Evolutionary conservation across 2,113 vertebrate genomes (phyloP).

Genomic region (Gila orcuttii): DNA sequence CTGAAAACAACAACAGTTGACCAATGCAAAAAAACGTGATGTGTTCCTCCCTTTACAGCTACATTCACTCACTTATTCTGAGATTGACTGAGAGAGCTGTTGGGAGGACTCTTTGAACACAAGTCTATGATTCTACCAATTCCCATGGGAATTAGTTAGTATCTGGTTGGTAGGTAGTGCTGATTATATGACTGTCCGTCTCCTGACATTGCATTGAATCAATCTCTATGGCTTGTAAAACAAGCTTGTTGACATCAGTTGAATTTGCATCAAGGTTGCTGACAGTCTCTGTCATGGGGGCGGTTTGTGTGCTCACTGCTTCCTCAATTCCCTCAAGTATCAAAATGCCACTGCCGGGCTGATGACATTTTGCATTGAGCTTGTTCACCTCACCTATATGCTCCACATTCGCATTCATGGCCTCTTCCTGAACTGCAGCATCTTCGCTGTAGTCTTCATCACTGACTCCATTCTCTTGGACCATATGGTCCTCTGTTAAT

Average conservation of each 20-base stretch:
- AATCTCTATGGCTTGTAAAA: conserved; percentile 16
- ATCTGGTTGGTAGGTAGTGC: not conserved
- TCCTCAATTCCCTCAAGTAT: conserved; percentile 27
- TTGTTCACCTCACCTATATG: conserved; percentile 23
- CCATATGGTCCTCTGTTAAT: not conserved
- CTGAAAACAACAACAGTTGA: not conserved
- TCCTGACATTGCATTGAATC: not conserved
- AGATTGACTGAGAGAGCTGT: not conserved
- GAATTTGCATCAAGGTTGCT: not conserved
- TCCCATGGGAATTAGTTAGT: not conserved
- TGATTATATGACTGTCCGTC: not conserved
- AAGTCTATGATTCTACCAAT: not conserved
- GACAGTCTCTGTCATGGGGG: not conserved
- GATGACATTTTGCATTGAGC: conserved; percentile 23
- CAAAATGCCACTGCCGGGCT: not conserved
- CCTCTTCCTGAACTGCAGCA: not conserved
- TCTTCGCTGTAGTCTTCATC: not conserved
- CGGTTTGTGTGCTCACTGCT: not conserved
- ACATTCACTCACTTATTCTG: not conserved
- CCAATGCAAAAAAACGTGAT: not conserved
- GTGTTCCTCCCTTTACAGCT: not conserved
- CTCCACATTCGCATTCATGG: not conserved
- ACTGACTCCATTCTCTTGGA: not conserved
- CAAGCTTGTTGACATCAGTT: not conserved
- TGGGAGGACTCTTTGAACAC: not conserved